Base-by-base conservation (phyloP, 2,113 vertebrate species). In the Xyliphius kryptos region DNA sequence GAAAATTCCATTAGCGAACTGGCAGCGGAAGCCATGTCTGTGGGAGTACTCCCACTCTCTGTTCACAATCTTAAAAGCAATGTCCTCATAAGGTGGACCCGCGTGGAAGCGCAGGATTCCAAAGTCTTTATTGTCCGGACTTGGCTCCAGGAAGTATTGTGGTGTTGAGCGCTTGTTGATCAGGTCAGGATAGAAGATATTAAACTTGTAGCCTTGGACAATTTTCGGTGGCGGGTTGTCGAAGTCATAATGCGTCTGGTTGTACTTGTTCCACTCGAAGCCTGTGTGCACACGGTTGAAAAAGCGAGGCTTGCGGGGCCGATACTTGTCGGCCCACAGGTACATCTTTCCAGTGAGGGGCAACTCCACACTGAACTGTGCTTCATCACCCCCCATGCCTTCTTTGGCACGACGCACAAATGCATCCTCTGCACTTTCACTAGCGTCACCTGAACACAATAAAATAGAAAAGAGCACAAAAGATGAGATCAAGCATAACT, bases 201-300 rank as follows among this genome's bases (percentile, higher is more conserved):
- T 98, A 77, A 99, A 99, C 74, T 99, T 98, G 82, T 98, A 99
- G 72, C 94, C 95, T 78, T 99, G 95, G 60, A 99, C 96, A 0
- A 94, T 98, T 79, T 99, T 99, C 54, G 94, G 96, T 0, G 96
- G 96, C 0, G 95, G 95, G 80, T 98, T 97, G 79, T 99, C 96
- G 0, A 97, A 97, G 82, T 99, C 96, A 0, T 99, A 99, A 82
- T 98, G 96, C 0, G 96, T 97, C 85, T 97, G 95, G 82, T 99
- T 99, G 84, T 99, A 99, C 71, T 99, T 99, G 89, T 99, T 99
- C 96, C 96, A 97, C 83, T 98, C 95, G 0, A 98, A 99, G 72
- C 96, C 96, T 0, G 94, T 99, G 86, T 99, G 96, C 54, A 98
- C 96, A 0, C 95, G 88, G 83, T 99, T 99, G 86, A 97, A 98